These are phyloP conservation scores for Zoanthus sansibaricus DNA, from an alignment of 92 coral and sea anemone species.

Conservation along the genomic window DNA sequence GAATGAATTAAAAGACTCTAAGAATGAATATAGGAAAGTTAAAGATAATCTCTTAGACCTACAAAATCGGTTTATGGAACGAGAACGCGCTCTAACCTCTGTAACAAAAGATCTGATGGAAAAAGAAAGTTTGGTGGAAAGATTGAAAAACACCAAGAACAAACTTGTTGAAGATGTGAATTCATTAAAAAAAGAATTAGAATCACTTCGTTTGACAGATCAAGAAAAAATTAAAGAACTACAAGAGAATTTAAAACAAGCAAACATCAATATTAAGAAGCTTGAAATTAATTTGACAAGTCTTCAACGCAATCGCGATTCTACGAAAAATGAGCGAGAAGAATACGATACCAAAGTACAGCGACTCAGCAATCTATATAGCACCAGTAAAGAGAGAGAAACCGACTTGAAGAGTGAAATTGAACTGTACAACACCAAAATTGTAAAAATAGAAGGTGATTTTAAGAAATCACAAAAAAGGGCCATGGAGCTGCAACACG, in stretches of 20 bases:
- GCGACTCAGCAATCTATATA: conserved; percentile 78
- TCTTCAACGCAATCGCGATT: conserved; percentile 70
- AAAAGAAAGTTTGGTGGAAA: conserved; percentile 75
- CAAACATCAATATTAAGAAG: conserved; percentile 71
- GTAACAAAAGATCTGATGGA: conserved; percentile 84
- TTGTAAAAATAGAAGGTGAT: conserved; percentile 76
- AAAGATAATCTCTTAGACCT: conserved; percentile 78
- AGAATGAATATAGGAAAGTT: conserved; percentile 85
- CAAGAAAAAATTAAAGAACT: conserved; percentile 86
- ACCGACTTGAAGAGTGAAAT: conserved; percentile 87
- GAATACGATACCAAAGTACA: conserved; percentile 77
- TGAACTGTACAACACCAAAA: conserved; percentile 72
- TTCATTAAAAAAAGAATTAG: conserved; percentile 87
- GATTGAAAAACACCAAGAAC: conserved; percentile 77
- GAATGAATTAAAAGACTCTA: conserved; percentile 67
- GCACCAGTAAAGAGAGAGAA: conserved; percentile 86
- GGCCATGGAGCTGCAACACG: conserved; percentile 82
- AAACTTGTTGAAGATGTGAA: conserved; percentile 73
- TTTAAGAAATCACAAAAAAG: conserved; percentile 85
- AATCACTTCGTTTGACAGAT: conserved; percentile 75
- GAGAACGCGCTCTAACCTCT: conserved; percentile 78
- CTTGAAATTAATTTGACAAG: conserved; percentile 77
- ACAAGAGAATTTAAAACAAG: conserved; percentile 84
- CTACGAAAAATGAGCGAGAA: conserved; percentile 77
- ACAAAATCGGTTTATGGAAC: conserved; percentile 81